Evolutionary conservation across 92 coral and sea anemone genomes (phyloP).

Genomic region (Phenganax subtilis): DNA sequence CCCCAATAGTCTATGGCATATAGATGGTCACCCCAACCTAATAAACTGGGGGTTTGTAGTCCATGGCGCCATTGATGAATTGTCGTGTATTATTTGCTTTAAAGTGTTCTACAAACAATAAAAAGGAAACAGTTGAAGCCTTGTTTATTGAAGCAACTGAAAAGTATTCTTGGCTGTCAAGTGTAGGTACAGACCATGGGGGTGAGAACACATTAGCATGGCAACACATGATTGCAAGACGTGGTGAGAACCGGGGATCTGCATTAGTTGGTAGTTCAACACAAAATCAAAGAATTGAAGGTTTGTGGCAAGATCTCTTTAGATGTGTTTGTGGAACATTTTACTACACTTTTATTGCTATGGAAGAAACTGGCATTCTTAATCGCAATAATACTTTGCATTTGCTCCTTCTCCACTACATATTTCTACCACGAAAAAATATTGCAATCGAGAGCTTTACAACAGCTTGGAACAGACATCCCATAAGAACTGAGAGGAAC

Average conservation of each 20-base stretch:
- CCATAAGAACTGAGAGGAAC: slow-evolving; percentile 44
- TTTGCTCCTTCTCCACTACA: slow-evolving; percentile 48
- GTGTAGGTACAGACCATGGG: slow-evolving; percentile 31
- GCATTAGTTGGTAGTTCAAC: slow-evolving; percentile 19
- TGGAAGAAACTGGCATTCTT: slow-evolving; percentile 34
- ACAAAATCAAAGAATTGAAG: slow-evolving; percentile 37
- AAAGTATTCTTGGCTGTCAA: slow-evolving; percentile 34
- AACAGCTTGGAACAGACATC: slow-evolving; percentile 69
- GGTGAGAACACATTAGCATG: slow-evolving; percentile 28
- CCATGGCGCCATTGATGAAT: slow-evolving; percentile 36
- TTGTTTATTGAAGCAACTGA: slow-evolving; percentile 32
- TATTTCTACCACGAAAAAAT: slow-evolving; percentile 47
- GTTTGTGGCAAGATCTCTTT: slow-evolving; percentile 39
- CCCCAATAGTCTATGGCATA: slow-evolving; percentile 58
- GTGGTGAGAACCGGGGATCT: slow-evolving; percentile 32
- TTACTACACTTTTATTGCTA: slow-evolving; percentile 39
- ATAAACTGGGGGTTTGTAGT: slow-evolving; percentile 41
- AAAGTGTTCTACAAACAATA: slow-evolving; percentile 36
- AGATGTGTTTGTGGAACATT: slow-evolving; percentile 21
- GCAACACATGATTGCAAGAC: slow-evolving; percentile 25
- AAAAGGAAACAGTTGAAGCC: slow-evolving; percentile 18
- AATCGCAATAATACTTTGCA: slow-evolving; percentile 47
- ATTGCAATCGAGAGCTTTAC: slow-evolving; percentile 42
- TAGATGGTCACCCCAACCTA: slow-evolving; percentile 40
- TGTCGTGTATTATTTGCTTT: slow-evolving; percentile 18